Evolutionary conservation across 2,797 vertebrate genomes (phyloP), one percentile per base, ranked within the genome.

Genomic region (Macrochelys suwanniensis): DNA sequence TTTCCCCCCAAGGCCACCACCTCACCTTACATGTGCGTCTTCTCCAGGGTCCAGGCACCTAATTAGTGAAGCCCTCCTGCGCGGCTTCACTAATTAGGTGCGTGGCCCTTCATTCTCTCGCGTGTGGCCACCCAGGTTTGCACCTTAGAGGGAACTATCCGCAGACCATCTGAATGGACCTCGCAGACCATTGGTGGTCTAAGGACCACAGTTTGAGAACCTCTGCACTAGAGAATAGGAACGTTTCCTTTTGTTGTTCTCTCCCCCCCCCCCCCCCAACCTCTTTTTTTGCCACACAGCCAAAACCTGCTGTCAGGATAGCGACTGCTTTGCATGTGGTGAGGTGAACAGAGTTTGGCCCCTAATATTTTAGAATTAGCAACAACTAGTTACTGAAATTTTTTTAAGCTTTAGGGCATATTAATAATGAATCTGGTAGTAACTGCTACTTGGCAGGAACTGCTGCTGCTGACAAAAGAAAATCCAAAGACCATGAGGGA

Each of bases 401-500:
- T 89, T 93, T 88, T 19, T 61, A 51, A 87, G 47, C n/a, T 25
- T 19, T 26, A 71, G 49, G 80, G 6, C 6, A 54, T 65, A 87
- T 53, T 87, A 17, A 15, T 92, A 92, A 95, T 90, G 88, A 5
- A 61, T 56, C 5, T 82, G 11, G 1, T 85, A 85, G 26, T 65
- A 94, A 91, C 7, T 80, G 54, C 25, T 84, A 59, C 65, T 85
- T 59, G 31, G 57, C 26, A 86, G 59, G 21, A 96, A 65, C 10
- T 77, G 51, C 68, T 83, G 16, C 33, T 92, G 82, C 59, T 61
- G 59, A 13, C n/a, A 79, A 89, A 2, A 85, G 26, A 23, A 47
- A 91, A 89, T 92, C 84, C 31, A 80, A 90, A 91, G 89, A 87
- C 9, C 50, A 77, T 37, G 85, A 89, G 23, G 19, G 90, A 94